phyloP scores from a whole-genome alignment of 2,888 invertebrate species.

The Melanargia galathea region DNA sequence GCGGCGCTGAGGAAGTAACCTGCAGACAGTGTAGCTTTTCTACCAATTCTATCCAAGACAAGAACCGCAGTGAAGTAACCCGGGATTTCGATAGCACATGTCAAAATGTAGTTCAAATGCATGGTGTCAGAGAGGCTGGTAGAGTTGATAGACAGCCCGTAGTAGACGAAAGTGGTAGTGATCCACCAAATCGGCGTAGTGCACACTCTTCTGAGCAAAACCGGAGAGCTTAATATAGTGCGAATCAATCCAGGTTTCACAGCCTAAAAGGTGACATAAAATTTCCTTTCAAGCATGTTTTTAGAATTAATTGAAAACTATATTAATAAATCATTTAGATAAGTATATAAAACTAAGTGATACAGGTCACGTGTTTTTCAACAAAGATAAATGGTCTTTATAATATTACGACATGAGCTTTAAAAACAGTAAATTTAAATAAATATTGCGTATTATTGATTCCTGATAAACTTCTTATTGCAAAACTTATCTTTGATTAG shows the following conservation, averaged over 20 bases:
- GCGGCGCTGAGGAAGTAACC: conserved; percentile 39
- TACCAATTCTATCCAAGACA: conserved; percentile 71
- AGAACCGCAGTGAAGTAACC: conserved; percentile 82
- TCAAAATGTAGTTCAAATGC: conserved; percentile 85
- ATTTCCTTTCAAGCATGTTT: neutral
- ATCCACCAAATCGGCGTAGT: conserved; percentile 87
- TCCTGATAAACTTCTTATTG: neutral
- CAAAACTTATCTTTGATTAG: neutral
- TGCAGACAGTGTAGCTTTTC: conserved; percentile 56
- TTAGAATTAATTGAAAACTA: neutral
- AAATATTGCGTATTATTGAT: neutral
- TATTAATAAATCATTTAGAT: no score
- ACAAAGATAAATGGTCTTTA: neutral
- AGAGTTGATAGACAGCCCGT: conserved; percentile 87
- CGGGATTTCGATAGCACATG: conserved; percentile 84
- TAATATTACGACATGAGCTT: neutral
- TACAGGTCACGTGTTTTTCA: no score
- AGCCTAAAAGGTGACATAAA: neutral
- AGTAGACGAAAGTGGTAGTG: conserved; percentile 86
- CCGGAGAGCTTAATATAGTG: conserved; percentile 72
- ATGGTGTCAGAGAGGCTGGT: conserved; percentile 85
- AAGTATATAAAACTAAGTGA: no score
- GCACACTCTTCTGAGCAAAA: conserved; percentile 78
- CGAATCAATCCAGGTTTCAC: conserved; percentile 40
- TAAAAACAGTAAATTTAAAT: neutral